Conservation (phyloP, 2,113 vertebrate species). For the Megatriorchis doriae region DNA sequence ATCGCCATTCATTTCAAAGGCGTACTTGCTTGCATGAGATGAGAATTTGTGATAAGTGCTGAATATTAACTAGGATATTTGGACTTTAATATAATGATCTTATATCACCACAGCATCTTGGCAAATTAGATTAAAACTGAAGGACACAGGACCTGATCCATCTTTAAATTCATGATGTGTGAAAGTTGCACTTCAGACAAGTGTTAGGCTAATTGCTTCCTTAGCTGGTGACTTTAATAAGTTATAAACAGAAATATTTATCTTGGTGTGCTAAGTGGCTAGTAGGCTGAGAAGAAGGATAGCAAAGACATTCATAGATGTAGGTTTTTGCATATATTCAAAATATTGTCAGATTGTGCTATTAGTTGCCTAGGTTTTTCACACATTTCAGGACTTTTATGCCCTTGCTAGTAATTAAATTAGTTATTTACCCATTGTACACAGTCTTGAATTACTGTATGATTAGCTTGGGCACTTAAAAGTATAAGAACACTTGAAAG, state of each 20-base stretch:
- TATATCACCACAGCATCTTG: background rate
- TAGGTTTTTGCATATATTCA: background rate
- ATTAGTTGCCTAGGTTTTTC: background rate
- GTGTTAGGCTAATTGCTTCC: conserved; percentile 64
- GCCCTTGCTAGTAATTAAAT: conserved; percentile 66
- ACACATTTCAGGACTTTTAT: background rate
- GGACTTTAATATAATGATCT: conserved; percentile 2
- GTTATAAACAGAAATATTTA: conserved; percentile 57
- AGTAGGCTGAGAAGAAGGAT: background rate
- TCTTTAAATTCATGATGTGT: conserved; percentile 60
- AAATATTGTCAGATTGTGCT: background rate
- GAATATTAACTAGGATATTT: conserved; percentile 15
- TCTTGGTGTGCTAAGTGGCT: conserved; percentile 30
- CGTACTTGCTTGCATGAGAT: background rate
- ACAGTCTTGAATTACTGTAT: conserved; percentile 67
- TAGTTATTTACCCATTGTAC: conserved; percentile 76
- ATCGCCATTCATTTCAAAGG: background rate
- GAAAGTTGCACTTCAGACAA: conserved; percentile 55
- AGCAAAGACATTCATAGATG: background rate
- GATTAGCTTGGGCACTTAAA: conserved; percentile 68
- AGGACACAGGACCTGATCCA: conserved; percentile 22
- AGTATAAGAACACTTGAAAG: conserved; percentile 73
- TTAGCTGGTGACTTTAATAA: conserved; percentile 60
- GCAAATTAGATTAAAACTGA: conserved; percentile 55
- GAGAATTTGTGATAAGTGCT: background rate